A percentile compares a stretch with the other conserved stretches of the same genome.
These are phyloP conservation scores for Sinodicranocentrus sp. DNA, from an alignment of 2,888 invertebrate species.

Conservation along the genomic window DNA sequence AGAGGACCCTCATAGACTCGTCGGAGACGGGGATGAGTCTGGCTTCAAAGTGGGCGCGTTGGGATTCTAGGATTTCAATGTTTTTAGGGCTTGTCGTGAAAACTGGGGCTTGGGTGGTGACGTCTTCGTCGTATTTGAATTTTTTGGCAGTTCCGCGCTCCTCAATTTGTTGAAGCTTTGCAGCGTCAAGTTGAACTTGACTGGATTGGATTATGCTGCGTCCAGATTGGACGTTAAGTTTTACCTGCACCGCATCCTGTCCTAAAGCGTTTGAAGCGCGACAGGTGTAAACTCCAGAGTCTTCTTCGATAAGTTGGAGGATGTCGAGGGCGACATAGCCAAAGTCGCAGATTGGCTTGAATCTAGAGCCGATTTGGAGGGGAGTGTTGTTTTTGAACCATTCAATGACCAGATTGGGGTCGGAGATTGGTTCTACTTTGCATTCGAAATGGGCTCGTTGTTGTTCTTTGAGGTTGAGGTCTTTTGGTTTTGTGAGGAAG, in stretches of 20 bases:
- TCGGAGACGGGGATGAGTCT: conserved; percentile 96
- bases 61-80: conserved; percentile 93
- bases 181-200: conserved; percentile 91
- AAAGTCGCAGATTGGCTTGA: conserved; percentile 98
- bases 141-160: conserved; percentile 81
- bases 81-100: conserved; percentile 96
- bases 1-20: conserved; percentile 94
- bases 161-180: conserved; percentile 92
- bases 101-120: conserved; percentile 93
- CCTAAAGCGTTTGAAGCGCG: conserved; percentile 94
- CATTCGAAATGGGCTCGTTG: conserved; percentile 96
- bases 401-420: conserved; percentile 96
- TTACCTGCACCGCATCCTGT: conserved; percentile 86
- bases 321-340: conserved; percentile 99
- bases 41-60: conserved; percentile 95
- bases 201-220: conserved; percentile 84
- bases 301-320: conserved; percentile 96
- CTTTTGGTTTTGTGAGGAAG: conserved; percentile 93
- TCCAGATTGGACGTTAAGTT: conserved; percentile 75
- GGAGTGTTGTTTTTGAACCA: conserved; percentile 98
- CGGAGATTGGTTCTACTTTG: conserved; percentile 97
- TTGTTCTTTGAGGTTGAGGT: conserved; percentile 90
- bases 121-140: conserved; percentile 83
- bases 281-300: conserved; percentile 79
- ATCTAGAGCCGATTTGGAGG: conserved; percentile 94